Conservation (phyloP, 2,888 invertebrate species). For the Adelphocoris suturalis region DNA sequence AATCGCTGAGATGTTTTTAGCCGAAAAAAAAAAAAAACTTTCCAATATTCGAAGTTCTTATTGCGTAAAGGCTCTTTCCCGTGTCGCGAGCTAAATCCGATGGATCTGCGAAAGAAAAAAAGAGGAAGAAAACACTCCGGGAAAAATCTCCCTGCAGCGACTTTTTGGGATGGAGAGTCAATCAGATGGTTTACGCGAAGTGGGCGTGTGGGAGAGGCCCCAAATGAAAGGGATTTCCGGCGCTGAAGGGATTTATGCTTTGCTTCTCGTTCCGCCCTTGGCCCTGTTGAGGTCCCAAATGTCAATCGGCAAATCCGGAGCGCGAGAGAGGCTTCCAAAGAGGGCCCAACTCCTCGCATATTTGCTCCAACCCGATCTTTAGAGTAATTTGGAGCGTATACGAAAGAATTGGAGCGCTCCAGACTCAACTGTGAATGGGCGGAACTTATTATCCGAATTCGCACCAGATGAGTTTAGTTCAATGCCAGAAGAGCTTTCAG, state of each 20-base stretch:
- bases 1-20: neutral
- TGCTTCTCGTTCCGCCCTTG: neutral
- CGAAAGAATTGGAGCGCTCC: too few relatives aligned
- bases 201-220: neutral
- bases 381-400: too few relatives aligned
- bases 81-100: neutral
- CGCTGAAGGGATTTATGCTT: conserved; percentile 20
- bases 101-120: neutral
- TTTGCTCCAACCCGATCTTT: too few relatives aligned
- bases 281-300: neutral
- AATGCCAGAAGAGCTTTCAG: too few relatives aligned
- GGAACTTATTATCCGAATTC: too few relatives aligned
- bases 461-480: too few relatives aligned
- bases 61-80: neutral
- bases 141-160: neutral
- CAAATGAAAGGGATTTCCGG: neutral
- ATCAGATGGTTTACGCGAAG: conserved; percentile 25
- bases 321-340: neutral
- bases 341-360: too few relatives aligned
- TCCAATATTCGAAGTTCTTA: neutral
- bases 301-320: neutral
- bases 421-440: too few relatives aligned
- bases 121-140: too few relatives aligned
- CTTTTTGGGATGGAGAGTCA: conserved; percentile 6
- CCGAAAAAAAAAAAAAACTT: neutral